Conservation (phyloP, 1,140 invertebrate genomes). For the Nixonia krombeini region DNA sequence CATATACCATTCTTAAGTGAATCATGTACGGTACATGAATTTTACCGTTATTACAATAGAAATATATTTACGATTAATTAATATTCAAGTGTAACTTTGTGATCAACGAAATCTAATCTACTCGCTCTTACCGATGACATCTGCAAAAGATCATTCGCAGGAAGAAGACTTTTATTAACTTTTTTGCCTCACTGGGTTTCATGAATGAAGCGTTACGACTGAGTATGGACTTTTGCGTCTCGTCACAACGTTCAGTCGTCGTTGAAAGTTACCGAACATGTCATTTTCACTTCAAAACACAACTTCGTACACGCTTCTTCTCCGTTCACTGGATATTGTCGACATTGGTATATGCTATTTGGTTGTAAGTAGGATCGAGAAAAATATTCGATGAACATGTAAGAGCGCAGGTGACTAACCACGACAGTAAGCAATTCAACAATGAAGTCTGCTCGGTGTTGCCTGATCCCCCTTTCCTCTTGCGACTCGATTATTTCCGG, state of each 20-base stretch:
- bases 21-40: too few species aligned
- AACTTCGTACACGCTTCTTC: too few species aligned
- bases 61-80: too few species aligned
- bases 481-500: constrained; percentile 58
- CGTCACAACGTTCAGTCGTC: too few species aligned
- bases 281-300: neutral
- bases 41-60: too few species aligned
- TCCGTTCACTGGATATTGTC: neutral
- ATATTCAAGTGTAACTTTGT: too few species aligned
- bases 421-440: constrained; percentile 61
- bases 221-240: neutral
- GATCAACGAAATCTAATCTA: constrained; percentile 7
- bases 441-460: too few species aligned
- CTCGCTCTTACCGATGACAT: constrained; percentile 26
- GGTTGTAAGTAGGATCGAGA: neutral
- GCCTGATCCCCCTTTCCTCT: constrained; percentile 54
- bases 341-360: neutral
- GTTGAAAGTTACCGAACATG: too few species aligned
- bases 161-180: constrained; percentile 53
- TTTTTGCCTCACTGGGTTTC: constrained; percentile 55
- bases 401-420: constrained; percentile 47
- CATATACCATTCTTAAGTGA: too few species aligned
- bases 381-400: neutral
- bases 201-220: constrained; percentile 40
- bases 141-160: constrained; percentile 31